These are phyloP conservation scores for Drosophila orena DNA, from an alignment of 1,140 invertebrate genomes.

Conservation along the genomic window DNA sequence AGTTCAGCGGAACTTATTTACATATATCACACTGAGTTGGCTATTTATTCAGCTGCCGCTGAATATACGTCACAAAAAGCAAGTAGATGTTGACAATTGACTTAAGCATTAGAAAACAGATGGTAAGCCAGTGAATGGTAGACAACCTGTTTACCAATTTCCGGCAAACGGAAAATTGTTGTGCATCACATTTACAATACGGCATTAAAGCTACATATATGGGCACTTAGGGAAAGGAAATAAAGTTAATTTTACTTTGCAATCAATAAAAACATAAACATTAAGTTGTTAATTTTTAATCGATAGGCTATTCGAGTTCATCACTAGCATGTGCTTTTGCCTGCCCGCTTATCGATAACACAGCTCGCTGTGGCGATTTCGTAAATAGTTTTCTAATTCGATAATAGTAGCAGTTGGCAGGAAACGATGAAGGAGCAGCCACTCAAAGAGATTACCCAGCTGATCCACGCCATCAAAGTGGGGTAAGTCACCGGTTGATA, in stretches of 20 bases:
- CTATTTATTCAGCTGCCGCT: neutral
- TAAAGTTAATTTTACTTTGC: too few relatives aligned
- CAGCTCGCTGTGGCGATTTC: neutral
- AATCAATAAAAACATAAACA: too few relatives aligned
- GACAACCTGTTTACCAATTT: too few relatives aligned
- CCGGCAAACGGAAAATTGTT: neutral
- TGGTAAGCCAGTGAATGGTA: neutral
- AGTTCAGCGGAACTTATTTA: neutral
- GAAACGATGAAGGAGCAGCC: constrained; percentile 64
- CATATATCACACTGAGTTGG: neutral
- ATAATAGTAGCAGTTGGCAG: constrained; percentile 7
- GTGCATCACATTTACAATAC: neutral
- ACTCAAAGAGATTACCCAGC: constrained; percentile 70
- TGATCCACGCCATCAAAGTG: constrained; percentile 86
- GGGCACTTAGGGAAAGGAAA: too few relatives aligned
- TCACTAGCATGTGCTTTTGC: neutral
- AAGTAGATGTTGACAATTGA: neutral
- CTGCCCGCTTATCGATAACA: constrained; percentile 52
- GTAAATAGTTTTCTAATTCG: constrained; percentile 2
- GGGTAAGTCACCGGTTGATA: constrained; percentile 69
- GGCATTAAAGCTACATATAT: too few relatives aligned
- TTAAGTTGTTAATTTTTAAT: too few relatives aligned
- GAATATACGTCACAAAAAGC: neutral
- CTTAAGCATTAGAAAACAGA: neutral
- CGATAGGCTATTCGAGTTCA: neutral